Evolutionary conservation across 2,888 invertebrate genomes (phyloP).

Genomic region (Thyatira batis): DNA sequence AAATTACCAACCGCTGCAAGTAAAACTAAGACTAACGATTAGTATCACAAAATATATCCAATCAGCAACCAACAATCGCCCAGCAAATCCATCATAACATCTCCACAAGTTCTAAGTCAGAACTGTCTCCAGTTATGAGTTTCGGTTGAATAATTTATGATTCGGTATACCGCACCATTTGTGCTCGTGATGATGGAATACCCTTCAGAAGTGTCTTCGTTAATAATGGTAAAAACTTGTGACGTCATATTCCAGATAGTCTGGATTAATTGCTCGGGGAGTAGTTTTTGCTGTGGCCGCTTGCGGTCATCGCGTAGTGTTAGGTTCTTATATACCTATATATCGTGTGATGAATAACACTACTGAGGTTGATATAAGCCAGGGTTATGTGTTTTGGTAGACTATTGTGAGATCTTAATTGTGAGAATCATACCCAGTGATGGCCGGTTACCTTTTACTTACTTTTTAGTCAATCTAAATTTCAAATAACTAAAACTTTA

Average conservation of each 20-base stretch:
- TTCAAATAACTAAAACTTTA: no score
- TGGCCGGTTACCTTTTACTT: no score
- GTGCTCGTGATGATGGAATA: conserved; percentile 6
- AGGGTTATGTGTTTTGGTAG: no score
- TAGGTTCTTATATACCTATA: neutral
- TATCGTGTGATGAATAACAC: neutral
- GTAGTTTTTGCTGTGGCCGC: conserved; percentile 24
- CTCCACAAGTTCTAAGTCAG: conserved; percentile 12
- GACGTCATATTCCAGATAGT: conserved; percentile 20
- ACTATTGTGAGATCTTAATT: no score
- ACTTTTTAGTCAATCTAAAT: no score
- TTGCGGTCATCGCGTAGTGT: neutral
- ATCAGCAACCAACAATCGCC: neutral
- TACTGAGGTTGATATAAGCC: no score
- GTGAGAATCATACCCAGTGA: no score
- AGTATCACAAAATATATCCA: neutral
- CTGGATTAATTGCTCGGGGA: no score
- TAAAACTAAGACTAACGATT: no score
- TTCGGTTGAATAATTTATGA: conserved; percentile 35
- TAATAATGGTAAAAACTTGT: conserved; percentile 36
- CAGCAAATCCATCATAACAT: neutral
- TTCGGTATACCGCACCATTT: conserved; percentile 24
- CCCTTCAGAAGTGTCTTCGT: conserved; percentile 4
- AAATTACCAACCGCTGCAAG: no score
- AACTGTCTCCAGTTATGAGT: conserved; percentile 21